phyloP scores from a whole-genome alignment of 1,140 invertebrate species.

The Drosophila quadrilineata region DNA sequence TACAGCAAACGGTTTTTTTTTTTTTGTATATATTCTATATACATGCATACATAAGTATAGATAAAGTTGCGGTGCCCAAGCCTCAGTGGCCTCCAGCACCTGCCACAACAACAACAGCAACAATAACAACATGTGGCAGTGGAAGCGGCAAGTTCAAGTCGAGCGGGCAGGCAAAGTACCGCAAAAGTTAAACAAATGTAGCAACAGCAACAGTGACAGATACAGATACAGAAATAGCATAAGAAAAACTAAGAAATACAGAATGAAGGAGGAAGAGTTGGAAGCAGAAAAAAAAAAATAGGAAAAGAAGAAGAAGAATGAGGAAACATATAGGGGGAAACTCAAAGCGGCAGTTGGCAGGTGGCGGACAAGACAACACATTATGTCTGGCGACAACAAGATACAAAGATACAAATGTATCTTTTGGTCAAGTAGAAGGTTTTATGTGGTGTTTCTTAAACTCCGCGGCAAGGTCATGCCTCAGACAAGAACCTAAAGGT shows the following conservation, averaged over 20 bases:
- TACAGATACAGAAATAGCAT: conserved; percentile 7
- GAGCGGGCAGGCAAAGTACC: conserved; percentile 75
- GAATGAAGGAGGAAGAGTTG: too few relatives aligned
- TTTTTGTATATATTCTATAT: conserved; percentile 51
- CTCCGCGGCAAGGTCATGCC: conserved; percentile 50
- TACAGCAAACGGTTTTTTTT: conserved; percentile 61
- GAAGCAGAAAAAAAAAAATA: not conserved
- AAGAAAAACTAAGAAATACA: not conserved
- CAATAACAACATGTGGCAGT: not conserved
- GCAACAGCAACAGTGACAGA: conserved; percentile 53
- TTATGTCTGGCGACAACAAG: not conserved
- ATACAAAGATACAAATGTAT: conserved; percentile 11
- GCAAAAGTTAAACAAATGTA: conserved; percentile 75
- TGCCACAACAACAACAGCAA: conserved; percentile 8
- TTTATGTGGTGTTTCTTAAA: conserved; percentile 6
- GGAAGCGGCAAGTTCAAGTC: conserved; percentile 68
- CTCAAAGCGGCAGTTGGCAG: not conserved
- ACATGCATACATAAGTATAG: conserved; percentile 28
- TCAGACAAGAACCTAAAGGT: conserved; percentile 8
- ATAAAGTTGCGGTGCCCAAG: conserved; percentile 58
- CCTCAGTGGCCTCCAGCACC: conserved; percentile 20
- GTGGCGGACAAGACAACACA: conserved; percentile 3
- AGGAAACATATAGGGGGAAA: conserved; percentile 28
- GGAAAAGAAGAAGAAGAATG: conserved; percentile 5
- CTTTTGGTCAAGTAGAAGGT: conserved; percentile 20